These are phyloP conservation scores for Metellina segmentata DNA, from an alignment of 2,888 invertebrate species.

Conservation along the genomic window DNA sequence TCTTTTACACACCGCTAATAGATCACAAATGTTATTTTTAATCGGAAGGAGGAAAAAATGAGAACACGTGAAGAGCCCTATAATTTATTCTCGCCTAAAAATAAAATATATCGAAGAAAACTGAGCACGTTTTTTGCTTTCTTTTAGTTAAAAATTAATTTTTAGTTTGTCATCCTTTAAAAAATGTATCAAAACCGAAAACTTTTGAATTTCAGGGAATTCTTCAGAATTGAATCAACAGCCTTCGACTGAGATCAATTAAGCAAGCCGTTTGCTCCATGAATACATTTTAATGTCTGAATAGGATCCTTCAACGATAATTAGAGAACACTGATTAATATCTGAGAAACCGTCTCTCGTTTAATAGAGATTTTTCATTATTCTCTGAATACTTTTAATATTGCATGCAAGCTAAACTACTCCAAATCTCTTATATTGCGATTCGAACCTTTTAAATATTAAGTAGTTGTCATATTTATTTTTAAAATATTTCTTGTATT, in stretches of 20 bases:
- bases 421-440: no score
- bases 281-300: slow-evolving; percentile 1
- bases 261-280: not conserved
- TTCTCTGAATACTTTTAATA: no score
- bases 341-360: no score
- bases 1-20: slow-evolving; percentile 47
- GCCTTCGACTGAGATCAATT: not conserved
- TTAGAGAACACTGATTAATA: no score
- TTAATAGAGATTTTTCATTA: no score
- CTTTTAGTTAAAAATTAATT: not conserved
- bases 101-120: not conserved
- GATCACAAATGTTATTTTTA: slow-evolving; percentile 51
- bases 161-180: not conserved
- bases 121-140: not conserved
- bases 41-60: slow-evolving; percentile 5
- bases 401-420: no score
- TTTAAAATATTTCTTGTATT: no score
- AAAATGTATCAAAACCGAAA: not conserved
- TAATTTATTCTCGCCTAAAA: slow-evolving; percentile 28
- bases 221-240: not conserved
- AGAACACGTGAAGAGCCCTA: not conserved
- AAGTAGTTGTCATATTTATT: no score
- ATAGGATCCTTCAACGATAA: not conserved
- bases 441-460: no score
- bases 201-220: not conserved